A percentile compares a stretch with the other conserved stretches of the same genome.
Conservation (phyloP, 2,888 invertebrate species). For the Drosophila emarginata region DNA sequence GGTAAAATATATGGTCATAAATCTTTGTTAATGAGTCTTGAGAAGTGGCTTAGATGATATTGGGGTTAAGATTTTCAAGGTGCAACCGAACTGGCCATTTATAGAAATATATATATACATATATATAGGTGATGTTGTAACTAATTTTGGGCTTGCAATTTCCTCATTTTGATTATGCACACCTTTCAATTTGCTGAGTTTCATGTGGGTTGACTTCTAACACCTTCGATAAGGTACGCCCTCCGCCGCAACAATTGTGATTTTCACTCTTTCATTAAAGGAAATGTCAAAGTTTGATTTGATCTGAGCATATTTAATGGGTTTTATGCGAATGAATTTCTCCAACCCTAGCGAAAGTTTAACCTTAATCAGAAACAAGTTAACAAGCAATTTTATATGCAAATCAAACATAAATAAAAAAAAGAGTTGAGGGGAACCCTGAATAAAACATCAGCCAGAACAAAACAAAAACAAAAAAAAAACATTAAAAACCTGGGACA, state of each 20-base stretch:
- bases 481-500: slow-evolving; percentile 28
- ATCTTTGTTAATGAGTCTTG: slow-evolving; percentile 44
- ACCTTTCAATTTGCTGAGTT: neutral
- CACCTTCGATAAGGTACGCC: neutral
- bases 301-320: neutral
- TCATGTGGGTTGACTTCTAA: neutral
- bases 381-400: slow-evolving; percentile 71
- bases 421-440: slow-evolving; percentile 18
- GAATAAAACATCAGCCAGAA: slow-evolving; percentile 64
- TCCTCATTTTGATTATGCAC: neutral
- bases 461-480: slow-evolving; percentile 18
- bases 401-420: slow-evolving; percentile 49
- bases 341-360: slow-evolving; percentile 28
- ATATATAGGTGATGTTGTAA: neutral
- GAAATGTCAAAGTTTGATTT: slow-evolving; percentile 3
- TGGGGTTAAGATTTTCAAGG: slow-evolving; percentile 39
- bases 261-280: slow-evolving; percentile 3
- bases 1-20: slow-evolving; percentile 51
- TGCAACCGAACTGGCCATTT: neutral
- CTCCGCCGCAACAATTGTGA: slow-evolving; percentile 12
- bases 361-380: slow-evolving; percentile 44
- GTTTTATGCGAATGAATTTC: slow-evolving; percentile 7
- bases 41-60: slow-evolving; percentile 59
- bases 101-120: neutral
- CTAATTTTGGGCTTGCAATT: neutral